Base-by-base conservation (phyloP, 2,797 vertebrate species). In the Adelosebastes latens region DNA sequence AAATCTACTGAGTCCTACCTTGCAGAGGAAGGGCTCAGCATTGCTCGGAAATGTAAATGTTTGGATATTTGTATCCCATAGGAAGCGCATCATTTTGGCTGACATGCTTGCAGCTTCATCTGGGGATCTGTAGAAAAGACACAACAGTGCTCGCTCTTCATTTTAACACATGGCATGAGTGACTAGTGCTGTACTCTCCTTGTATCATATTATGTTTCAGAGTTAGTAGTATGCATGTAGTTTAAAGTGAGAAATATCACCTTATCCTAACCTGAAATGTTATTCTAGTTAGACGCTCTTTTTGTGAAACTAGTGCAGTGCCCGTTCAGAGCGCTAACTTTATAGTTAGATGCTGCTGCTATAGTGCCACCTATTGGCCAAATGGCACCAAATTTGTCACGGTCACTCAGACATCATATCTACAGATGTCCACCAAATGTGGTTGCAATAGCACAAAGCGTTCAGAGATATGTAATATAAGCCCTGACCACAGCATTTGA, bases 11-110 rank as follows among this genome's bases (percentile, higher is more conserved):
- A 85, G 67, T 67, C 74, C 71, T 32, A 58, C 74, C 52, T 77
- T 39, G 75, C 24, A n/a, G 65, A 76, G 42, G 29, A 70, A 83
- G 52, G 59, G 72, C 58, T 77, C 79, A 9, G 52, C 1, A 34
- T 27, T 34, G 58, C 61, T 82, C 53, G 29, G 71, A 87, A 75
- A 80, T 75, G 72, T 58, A 81, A 88, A 89, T 76, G 39, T 68
- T 73, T 64, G 62, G 61, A 34, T 69, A 79, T 77, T 58, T 63
- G 61, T 27, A 39, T 81, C 49, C 58, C 78, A 72, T 79, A 72
- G 70, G 27, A 77, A 59, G 42, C 1, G 3, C 22, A 22, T 72
- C 24, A 1, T 61, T 81, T 62, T 11, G 56, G 65, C 70, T 59
- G 77, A 76, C 42, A 64, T 12, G 5, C 58, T 29, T 20, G 25